Evolutionary conservation across 2,113 vertebrate species (phyloP), one percentile per base, ranked within the genome.

Genomic region (Neodontobutis hainanensis): DNA sequence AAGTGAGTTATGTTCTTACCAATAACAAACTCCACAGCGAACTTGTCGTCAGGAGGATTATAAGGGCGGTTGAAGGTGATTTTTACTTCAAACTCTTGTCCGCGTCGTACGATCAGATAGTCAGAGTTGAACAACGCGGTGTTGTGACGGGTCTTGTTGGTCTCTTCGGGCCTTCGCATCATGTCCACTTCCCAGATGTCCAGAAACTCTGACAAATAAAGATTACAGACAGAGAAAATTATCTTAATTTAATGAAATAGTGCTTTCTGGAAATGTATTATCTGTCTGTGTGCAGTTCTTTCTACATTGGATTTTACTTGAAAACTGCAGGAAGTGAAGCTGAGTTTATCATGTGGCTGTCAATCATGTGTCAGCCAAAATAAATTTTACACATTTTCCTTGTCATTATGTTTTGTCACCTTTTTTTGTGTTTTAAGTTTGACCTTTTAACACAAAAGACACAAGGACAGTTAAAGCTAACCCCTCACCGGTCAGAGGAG

Each of bases 11-110:
- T 38, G 3, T 3, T 78, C 95, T 94, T 80, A 99, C 97, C 97
- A 7, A 99, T 98, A 70, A 93, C 80, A 74, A 94, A 97, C 79
- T 98, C 97, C 68, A 98, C 27, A 58, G 95, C 94, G n/a, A 99
- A 92, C 4, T 90, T 74, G 90, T 99, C 97, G 0, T 70, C 75
- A 2, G 42, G 67, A 5, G 95, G 91, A 0, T 88, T 73, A 57
- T 96, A 98, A 1, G 95, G 86, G 0, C 95, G 95, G 68, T 83
- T 90, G 84, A 98, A 98, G 52, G 87, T 88, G 49, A 99, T 78
- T 72, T 93, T 92, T 43, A 99, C 61, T 58, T 92, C 88, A 89
- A 95, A 99, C 82, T 93, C 4, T 65, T 98, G 96, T 0, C 94
- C 96, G 9, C 97, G 89, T 0, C 97, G 95, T 3, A 99, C 93